Evolutionary conservation across 2,888 invertebrate genomes (phyloP).

Genomic region (Platycnemis pennipes): DNA sequence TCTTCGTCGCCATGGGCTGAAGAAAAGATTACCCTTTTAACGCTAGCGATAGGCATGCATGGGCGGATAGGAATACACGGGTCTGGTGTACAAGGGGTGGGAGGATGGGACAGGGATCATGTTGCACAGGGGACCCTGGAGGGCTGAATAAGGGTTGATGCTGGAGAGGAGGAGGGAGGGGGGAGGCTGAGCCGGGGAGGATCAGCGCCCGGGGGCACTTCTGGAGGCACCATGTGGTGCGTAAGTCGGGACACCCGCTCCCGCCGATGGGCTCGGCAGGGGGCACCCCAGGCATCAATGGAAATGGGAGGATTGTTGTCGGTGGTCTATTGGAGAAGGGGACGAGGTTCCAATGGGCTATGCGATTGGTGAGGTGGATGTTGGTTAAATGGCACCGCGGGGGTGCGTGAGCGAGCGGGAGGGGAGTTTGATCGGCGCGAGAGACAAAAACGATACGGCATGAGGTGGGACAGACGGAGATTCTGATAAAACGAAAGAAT

Average conservation of each 20-base stretch:
- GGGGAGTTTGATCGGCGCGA: neutral
- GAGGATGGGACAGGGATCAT: neutral
- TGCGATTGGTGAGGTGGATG: conserved; percentile 19
- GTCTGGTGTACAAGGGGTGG: neutral
- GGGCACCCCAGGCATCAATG: neutral
- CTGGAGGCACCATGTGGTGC: conserved; percentile 63
- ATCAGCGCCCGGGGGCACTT: conserved; percentile 36
- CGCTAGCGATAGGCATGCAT: conserved; percentile 27
- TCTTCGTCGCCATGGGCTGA: neutral
- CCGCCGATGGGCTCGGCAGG: conserved; percentile 24
- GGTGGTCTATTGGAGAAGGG: neutral
- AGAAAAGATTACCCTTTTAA: conserved; percentile 28
- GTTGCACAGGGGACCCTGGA: neutral
- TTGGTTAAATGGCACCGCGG: conserved; percentile 48
- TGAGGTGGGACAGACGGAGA: neutral
- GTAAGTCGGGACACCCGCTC: conserved; percentile 47
- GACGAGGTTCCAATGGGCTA: neutral
- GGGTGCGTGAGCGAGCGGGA: neutral
- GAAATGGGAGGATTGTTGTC: conserved; percentile 61
- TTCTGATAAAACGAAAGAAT: neutral
- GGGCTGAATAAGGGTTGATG: neutral
- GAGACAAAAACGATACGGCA: neutral
- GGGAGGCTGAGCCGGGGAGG: neutral
- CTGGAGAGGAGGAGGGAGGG: neutral
- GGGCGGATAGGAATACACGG: conserved; percentile 52